phyloP scores from a whole-genome alignment of 2,113 vertebrate species.

The Oreochromis niloticus region DNA sequence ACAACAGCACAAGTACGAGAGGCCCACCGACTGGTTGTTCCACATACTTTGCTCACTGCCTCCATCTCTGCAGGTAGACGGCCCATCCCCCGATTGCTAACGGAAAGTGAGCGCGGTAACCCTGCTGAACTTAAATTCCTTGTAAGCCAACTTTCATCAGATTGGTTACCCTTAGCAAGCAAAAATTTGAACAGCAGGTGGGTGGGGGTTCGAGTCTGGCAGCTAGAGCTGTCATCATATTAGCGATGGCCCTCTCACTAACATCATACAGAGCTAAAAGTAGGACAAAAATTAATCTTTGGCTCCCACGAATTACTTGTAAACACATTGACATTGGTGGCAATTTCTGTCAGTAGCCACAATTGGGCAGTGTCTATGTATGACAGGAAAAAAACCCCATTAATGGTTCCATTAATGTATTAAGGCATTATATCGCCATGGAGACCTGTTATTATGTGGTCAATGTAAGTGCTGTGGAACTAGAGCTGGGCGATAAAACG shows the following conservation, averaged over 20 bases:
- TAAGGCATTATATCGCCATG: neutral
- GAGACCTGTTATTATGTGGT: neutral
- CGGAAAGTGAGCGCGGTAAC: accelerated
- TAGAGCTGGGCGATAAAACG: no score
- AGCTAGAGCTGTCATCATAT: neutral
- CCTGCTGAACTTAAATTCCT: neutral
- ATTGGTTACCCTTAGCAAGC: neutral
- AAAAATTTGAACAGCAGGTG: neutral
- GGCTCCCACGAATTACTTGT: neutral
- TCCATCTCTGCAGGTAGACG: neutral
- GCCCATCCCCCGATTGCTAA: neutral
- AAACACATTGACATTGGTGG: accelerated
- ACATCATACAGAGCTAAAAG: neutral
- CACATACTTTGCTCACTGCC: neutral
- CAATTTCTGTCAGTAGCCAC: accelerated
- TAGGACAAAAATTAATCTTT: neutral
- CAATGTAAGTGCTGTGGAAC: neutral
- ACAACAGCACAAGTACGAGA: neutral
- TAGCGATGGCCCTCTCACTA: neutral
- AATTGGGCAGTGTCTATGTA: accelerated
- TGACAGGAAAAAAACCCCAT: accelerated
- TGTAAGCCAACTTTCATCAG: neutral
- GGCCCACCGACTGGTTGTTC: neutral
- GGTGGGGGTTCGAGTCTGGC: accelerated
- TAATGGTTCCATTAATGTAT: neutral